These are phyloP conservation scores for Heteractis magnifica DNA, from an alignment of 92 coral and sea anemone species.

Conservation along the genomic window DNA sequence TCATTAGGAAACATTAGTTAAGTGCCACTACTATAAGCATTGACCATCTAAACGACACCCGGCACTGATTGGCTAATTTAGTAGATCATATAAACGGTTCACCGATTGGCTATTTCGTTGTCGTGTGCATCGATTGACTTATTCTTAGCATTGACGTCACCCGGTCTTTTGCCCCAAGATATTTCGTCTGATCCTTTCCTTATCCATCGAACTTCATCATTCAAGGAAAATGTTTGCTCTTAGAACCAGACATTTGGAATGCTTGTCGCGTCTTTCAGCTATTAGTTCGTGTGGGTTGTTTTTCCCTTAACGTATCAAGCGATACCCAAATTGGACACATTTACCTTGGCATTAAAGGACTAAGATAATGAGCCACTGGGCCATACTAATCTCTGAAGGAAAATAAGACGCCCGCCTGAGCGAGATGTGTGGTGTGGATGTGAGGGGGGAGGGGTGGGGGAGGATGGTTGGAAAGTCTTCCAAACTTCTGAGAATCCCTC, in stretches of 20 bases:
- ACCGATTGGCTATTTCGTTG: not conserved
- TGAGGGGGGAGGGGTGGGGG: too few species aligned
- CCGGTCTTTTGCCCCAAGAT: not conserved
- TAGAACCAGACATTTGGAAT: not conserved
- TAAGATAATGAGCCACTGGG: not conserved
- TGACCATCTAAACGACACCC: not conserved
- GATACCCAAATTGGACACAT: too few species aligned
- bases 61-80: not conserved
- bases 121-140: not conserved
- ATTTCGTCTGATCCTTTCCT: not conserved
- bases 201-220: not conserved
- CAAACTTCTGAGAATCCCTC: too few species aligned
- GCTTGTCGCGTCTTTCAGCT: not conserved
- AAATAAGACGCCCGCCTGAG: not conserved
- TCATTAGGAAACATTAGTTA: too few species aligned
- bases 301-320: not conserved
- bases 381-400: not conserved
- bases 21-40: not conserved
- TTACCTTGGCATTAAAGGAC: not conserved
- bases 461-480: too few species aligned
- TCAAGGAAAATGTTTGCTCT: not conserved
- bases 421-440: too few species aligned
- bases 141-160: not conserved
- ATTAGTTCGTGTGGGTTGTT: not conserved
- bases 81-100: not conserved